These are phyloP conservation scores for Neodiprion fabricii DNA, from an alignment of 1,140 invertebrate species.

Conservation along the genomic window DNA sequence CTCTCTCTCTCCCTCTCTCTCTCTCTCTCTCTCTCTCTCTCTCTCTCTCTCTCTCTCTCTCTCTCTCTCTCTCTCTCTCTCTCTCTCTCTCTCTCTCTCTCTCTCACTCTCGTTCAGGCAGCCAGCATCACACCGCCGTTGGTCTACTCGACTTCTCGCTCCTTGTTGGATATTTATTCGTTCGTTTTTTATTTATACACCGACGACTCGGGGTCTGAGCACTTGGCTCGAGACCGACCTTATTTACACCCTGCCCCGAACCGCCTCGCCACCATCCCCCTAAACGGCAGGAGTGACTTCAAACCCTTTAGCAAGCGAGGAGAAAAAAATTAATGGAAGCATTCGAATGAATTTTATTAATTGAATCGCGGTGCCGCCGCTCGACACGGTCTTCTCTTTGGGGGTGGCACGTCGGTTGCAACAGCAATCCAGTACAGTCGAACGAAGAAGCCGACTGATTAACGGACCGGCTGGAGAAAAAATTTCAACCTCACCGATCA, in stretches of 20 bases:
- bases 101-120: neutral
- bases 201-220: conserved; percentile 44
- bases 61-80: neutral
- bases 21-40: neutral
- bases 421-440: neutral
- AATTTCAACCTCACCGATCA: neutral
- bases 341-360: conserved; percentile 59
- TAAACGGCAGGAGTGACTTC: conserved; percentile 41
- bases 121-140: conserved; percentile 37
- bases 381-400: conserved; percentile 1
- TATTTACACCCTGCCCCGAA: conserved; percentile 46
- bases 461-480: neutral
- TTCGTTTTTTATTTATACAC: conserved; percentile 35
- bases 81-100: conserved; percentile 12
- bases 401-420: neutral
- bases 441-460: neutral
- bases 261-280: conserved; percentile 40
- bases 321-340: conserved; percentile 55
- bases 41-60: neutral
- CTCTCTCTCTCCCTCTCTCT: conserved; percentile 16
- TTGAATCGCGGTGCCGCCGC: conserved; percentile 42
- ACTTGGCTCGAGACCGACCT: conserved; percentile 40
- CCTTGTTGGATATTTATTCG: conserved; percentile 59
- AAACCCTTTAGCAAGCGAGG: conserved; percentile 18
- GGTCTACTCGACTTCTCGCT: conserved; percentile 54